Evolutionary conservation across 2,113 vertebrate species (phyloP).

Genomic region (Melanerpes formicivorus): DNA sequence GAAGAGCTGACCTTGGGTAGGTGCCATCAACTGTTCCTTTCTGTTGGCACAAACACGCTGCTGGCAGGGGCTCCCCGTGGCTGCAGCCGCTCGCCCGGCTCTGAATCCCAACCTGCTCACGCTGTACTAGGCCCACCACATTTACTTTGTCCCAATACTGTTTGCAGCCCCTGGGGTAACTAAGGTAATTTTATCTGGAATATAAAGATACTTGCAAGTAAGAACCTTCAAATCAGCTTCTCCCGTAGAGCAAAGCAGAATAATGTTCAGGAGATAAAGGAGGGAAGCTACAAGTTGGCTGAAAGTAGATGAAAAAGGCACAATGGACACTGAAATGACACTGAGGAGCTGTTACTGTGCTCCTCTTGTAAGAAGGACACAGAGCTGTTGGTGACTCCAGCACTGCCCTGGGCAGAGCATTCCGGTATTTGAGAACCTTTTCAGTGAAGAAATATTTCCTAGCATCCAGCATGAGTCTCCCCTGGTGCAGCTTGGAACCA

Average conservation of each 20-base stretch:
- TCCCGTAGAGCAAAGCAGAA: neutral
- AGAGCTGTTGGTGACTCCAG: too few species aligned
- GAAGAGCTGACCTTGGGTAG: conserved; percentile 80
- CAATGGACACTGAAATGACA: neutral
- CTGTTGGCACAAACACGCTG: conserved; percentile 68
- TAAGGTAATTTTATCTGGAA: neutral
- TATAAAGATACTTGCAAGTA: neutral
- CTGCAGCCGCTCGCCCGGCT: neutral
- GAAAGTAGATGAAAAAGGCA: neutral
- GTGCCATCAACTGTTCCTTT: conserved; percentile 82
- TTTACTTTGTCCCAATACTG: neutral
- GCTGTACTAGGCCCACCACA: neutral
- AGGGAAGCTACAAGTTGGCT: neutral
- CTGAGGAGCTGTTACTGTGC: neutral
- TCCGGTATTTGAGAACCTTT: too few species aligned
- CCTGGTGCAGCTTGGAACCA: too few species aligned
- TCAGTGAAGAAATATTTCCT: too few species aligned
- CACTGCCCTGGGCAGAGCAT: too few species aligned
- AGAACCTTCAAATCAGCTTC: neutral
- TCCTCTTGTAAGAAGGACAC: neutral
- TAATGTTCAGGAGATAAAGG: neutral
- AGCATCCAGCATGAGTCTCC: too few species aligned
- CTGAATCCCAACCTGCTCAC: neutral
- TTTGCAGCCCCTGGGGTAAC: neutral
- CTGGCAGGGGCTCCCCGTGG: conserved; percentile 65